Evolutionary conservation across 2,797 vertebrate species (phyloP), one percentile per base, ranked within the genome.

Genomic region (Brotula barbata): DNA sequence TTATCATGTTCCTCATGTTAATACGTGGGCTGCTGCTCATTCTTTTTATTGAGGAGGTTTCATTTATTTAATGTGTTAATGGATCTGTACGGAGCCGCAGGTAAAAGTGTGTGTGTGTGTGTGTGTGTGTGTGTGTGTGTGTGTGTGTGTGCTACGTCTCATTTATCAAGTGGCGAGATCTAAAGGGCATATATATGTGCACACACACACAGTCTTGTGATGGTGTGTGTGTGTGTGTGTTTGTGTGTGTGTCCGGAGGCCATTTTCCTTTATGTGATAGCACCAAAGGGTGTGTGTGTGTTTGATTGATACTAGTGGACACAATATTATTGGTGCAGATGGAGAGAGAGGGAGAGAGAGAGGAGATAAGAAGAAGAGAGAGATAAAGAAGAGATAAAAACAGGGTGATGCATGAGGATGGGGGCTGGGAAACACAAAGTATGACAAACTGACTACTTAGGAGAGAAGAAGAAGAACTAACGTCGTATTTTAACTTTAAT

Each of bases 1-100:
- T 81, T 79, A 80, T 86, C 77, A 23, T 71, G 78, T 76, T 68
- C 51, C 66, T 84, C 77, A 75, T 80, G 80, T 69, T 86, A 86
- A 86, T 81, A 64, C 46, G 49, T 64, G 52, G 23, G 16, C 31
- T 2, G 56, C 77, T 60, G 41, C 77, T 62, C 36, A 58, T 66
- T 72, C 58, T 58, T 59, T 70, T 73, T 63, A 77, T 63, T 56
- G 59, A 65, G 42, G 34, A 71, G 67, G 76, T 72, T 72, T 78
- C 20, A 77, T 80, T 80, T 84, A 78, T 80, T 74, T 65, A 25
- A 61, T 20, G 76, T 64, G 73, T 71, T 84, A 84, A 82, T 82
- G 71, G 77, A 60, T 73, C 46, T 33, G 21, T 20, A 36, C 33
- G 42, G 22, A 48, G 62, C 64, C 76, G 43, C 54, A 72, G 53